Evolutionary conservation across 2,113 vertebrate species (phyloP), one percentile per base, ranked within the genome.

Genomic region (Peromyscus leucopus): DNA sequence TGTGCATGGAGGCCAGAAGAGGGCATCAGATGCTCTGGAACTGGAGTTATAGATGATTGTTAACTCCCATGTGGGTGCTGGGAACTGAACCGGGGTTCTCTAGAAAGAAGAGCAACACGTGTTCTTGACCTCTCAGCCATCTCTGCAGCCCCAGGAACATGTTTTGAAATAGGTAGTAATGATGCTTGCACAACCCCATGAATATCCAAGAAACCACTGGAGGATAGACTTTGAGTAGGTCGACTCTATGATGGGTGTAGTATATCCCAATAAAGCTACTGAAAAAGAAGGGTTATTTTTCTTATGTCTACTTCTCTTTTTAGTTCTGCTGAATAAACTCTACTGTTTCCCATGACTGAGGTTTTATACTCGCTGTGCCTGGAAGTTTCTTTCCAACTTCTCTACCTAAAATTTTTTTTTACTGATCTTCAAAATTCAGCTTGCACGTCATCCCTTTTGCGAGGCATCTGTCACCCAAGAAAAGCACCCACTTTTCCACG

Each of bases 161-260:
- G 9, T 79, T 93, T 71, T 75, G 55, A 87, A 95, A 80, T 87
- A 93, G 74, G 42, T 57, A 63, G 33, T 16, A 71, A 78, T 96
- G 75, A 92, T 71, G 21, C 48, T 88, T 63, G 63, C 57, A 92
- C 51, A 84, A 69, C 63, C 79, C 71, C 36, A 65, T 80, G 90
- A 94, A 74, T 87, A 89, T 67, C 83, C 55, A 83, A 75, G 95
- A 90, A 93, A 48, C 13, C 55, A 89, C n/a, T 59, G 15, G 67
- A 46, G 36, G 80, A n/a, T 72, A 82, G 4, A 31, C 46, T 92
- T 92, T 82, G 82, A 91, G 80, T 72, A 71, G 31, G 46, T 39
- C 5, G 78, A 79, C 55, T 96, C 93, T 93, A 89, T 97, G 69
- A 39, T 31, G 46, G 65, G 39, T 75, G 33, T 86, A 94, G 95